A percentile compares a stretch with the other conserved stretches of the same genome.
Conservation (phyloP, 1,140 invertebrate species). For the Drosophila albomicans region DNA sequence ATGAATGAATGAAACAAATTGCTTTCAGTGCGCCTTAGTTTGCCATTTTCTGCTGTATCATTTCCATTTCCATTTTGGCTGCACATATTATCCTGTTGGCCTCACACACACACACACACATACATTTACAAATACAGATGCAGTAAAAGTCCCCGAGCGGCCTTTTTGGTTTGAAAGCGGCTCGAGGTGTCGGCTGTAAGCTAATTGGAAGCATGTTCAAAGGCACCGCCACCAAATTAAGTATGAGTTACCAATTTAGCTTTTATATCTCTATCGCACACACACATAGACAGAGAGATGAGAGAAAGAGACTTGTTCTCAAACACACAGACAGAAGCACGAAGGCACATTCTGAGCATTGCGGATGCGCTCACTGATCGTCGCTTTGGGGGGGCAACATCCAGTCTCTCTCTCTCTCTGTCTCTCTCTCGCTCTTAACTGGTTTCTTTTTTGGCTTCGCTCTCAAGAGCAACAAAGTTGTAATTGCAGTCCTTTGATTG, state of each 20-base stretch:
- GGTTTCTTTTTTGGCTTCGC: conserved; percentile 46
- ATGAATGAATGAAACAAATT: conserved; percentile 75
- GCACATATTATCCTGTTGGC: conserved; percentile 61
- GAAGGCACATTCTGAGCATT: conserved; percentile 19
- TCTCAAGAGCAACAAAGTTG: conserved; percentile 48
- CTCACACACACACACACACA: conserved; percentile 21
- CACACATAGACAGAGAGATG: conserved; percentile 21
- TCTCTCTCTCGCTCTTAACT: conserved; percentile 54
- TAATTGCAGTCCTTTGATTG: conserved; percentile 81
- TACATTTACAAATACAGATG: conserved; percentile 2
- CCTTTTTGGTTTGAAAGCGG: conserved; percentile 39
- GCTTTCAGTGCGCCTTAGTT: conserved; percentile 49
- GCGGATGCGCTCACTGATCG: conserved; percentile 45
- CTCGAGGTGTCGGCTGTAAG: conserved; percentile 84
- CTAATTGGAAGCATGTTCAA: conserved; percentile 85
- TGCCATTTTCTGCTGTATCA: conserved; percentile 72
- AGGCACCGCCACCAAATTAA: conserved; percentile 85
- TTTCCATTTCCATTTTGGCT: conserved; percentile 61
- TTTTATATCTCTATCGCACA: conserved; percentile 85
- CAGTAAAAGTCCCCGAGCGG: conserved; percentile 39
- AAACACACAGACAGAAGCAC: conserved; percentile 31
- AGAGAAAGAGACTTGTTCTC: conserved; percentile 22
- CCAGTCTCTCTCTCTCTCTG: conserved; percentile 18
- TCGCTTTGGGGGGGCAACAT: conserved; percentile 61
- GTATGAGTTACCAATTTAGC: conserved; percentile 85